These are phyloP conservation scores for Xanthia icteritia DNA, from an alignment of 2,888 invertebrate genomes.

Conservation along the genomic window DNA sequence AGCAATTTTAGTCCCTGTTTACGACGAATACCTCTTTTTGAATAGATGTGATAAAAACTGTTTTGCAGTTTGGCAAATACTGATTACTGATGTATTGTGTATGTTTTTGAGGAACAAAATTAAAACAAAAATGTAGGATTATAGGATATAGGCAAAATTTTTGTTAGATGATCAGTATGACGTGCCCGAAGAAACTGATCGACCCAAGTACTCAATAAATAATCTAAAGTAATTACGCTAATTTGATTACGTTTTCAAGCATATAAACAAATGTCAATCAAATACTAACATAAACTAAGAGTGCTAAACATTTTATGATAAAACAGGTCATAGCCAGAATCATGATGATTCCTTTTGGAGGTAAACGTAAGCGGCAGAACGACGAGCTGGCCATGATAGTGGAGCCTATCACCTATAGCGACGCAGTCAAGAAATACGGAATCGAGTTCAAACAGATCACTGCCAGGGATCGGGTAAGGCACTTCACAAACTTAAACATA, in stretches of 20 bases:
- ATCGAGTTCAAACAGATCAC: conserved; percentile 77
- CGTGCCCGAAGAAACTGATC: background rate
- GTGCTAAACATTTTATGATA: conserved; percentile 19
- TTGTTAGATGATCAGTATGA: background rate
- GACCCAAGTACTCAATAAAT: conserved; percentile 8
- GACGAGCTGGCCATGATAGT: conserved; percentile 79
- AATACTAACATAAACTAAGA: background rate
- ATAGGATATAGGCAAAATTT: too few species aligned
- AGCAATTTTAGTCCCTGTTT: too few species aligned
- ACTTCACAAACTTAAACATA: too few species aligned
- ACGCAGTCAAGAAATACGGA: conserved; percentile 86
- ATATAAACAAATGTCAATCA: conserved; percentile 26
- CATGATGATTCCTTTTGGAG: conserved; percentile 73
- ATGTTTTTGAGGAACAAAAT: too few species aligned
- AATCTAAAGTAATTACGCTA: conserved; percentile 11
- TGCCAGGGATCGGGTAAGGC: conserved; percentile 69
- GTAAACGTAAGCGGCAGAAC: conserved; percentile 74
- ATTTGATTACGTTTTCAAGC: conserved; percentile 14
- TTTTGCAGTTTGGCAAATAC: too few species aligned
- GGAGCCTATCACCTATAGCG: conserved; percentile 87
- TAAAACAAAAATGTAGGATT: too few species aligned
- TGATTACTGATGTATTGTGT: too few species aligned
- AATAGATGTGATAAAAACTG: too few species aligned
- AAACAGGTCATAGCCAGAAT: conserved; percentile 74
- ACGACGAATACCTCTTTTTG: too few species aligned